Conservation (phyloP, 2,113 vertebrate species). For the Sinocyclocheilus grahami region DNA sequence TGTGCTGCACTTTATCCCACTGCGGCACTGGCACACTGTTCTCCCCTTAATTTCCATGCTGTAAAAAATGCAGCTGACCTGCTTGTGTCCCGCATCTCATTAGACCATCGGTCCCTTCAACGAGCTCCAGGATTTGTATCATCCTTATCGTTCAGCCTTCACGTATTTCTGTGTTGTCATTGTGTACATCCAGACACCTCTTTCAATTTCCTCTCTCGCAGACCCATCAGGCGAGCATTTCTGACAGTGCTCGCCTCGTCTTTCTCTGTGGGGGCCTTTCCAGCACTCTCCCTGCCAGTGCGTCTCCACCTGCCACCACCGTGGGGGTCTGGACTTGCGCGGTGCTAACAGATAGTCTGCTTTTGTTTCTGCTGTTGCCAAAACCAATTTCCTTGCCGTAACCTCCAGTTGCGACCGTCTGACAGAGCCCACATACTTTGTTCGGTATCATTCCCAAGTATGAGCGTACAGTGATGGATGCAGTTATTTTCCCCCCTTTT, state of each 20-base stretch:
- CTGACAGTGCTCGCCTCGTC: constrained; percentile 18
- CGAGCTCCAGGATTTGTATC: constrained; percentile 34
- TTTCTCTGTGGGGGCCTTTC: constrained; percentile 35
- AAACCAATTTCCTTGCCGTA: constrained; percentile 52
- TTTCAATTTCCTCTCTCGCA: constrained; percentile 30
- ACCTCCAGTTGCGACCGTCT: constrained; percentile 48
- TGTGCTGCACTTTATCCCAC: not conserved
- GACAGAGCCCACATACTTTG: constrained; percentile 38
- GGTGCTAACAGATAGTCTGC: constrained; percentile 49
- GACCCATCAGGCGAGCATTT: constrained; percentile 27
- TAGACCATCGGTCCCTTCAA: not conserved
- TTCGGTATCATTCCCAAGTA: constrained; percentile 22
- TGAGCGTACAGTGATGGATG: not conserved
- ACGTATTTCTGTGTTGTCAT: not conserved
- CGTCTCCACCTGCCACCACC: constrained; percentile 31
- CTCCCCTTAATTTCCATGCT: constrained; percentile 29
- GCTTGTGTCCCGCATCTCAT: constrained; percentile 46
- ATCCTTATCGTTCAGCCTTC: not conserved
- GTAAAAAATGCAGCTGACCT: constrained; percentile 47
- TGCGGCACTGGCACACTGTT: constrained; percentile 24
- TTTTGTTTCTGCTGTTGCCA: constrained; percentile 54
- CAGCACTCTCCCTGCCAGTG: constrained; percentile 42
- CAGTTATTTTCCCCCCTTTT: not conserved
- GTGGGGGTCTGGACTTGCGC: constrained; percentile 53
- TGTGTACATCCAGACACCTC: not conserved